Base-by-base conservation (phyloP, 2,797 vertebrate species). In the Sparidentex hasta region DNA sequence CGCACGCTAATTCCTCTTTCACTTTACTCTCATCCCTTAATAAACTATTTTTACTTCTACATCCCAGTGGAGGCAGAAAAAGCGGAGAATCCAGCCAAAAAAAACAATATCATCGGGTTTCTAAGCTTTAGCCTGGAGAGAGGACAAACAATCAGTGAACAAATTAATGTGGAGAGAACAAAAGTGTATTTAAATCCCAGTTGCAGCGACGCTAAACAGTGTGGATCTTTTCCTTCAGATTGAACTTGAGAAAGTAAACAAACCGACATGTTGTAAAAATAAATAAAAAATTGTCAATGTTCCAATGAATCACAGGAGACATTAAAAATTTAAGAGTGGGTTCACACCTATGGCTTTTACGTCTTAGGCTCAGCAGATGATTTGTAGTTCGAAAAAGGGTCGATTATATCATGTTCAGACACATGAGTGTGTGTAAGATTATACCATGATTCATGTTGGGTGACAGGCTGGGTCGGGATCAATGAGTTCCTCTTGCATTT, bases 91-190 rank as follows among this genome's bases (percentile, higher is more conserved):
- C 81, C 70, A 90, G 85, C 80, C 83, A 88, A 89, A 92, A 92
- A 33, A 38, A 86, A 82, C 82, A 88, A 94, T 88, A 91, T 84
- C 57, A 80, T 83, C 57, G 21, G 70, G 82, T 92, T 91, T 81
- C 77, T 87, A 85, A 83, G 84, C 76, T 69, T 87, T 84, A 82
- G 83, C 85, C 81, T 76, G 43, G 57, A 85, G 76, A 88, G 66
- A 79, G 88, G 87, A 92, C 72, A 80, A 89, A 90, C 86, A 90
- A 81, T 90, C 77, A 91, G 82, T 85, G 70, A 82, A 75, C 64
- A 84, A 68, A 91, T 91, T 78, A 87, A 92, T 84, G 71, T 58
- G 74, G 74, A 51, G 33, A 63, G 43, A 85, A 74, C 64, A 85
- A 87, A 88, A 58, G 78, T 87, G 71, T 67, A 76, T 83, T 83